These are phyloP conservation scores for Piaya cayana DNA, from an alignment of 2,113 vertebrate species.

Conservation along the genomic window DNA sequence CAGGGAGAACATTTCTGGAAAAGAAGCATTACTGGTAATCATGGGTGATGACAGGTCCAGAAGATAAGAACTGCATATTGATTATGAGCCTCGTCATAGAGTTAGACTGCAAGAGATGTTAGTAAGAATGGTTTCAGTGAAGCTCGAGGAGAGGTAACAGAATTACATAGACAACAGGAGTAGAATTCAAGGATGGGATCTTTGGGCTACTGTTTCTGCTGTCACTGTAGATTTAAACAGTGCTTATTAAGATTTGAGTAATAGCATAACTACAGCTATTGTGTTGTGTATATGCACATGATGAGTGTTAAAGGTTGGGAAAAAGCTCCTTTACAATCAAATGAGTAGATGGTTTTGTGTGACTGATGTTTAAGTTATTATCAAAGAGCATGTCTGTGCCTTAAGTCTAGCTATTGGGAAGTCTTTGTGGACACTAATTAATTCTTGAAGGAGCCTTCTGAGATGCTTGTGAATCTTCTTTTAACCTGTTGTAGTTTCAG, in stretches of 20 bases:
- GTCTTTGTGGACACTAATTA: not conserved
- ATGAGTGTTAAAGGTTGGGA: slow-evolving; percentile 35
- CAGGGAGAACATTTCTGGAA: not conserved
- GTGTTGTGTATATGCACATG: not conserved
- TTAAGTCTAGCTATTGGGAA: slow-evolving; percentile 1
- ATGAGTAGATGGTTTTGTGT: slow-evolving; percentile 23
- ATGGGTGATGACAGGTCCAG: not conserved
- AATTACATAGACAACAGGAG: not conserved
- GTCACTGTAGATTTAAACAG: not conserved
- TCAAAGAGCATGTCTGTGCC: not conserved
- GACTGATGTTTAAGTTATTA: slow-evolving; percentile 33
- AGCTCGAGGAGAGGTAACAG: not conserved
- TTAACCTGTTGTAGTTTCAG: not conserved
- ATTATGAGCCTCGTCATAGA: not conserved
- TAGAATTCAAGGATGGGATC: not conserved
- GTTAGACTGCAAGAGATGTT: not conserved
- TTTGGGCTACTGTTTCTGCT: slow-evolving; percentile 34
- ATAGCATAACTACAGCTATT: not conserved
- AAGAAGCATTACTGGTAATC: not conserved
- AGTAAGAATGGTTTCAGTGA: not conserved
- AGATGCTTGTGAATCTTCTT: not conserved
- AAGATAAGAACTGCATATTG: not conserved
- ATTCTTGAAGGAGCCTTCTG: not conserved
- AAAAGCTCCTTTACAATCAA: slow-evolving; percentile 33
- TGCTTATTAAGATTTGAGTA: slow-evolving; percentile 44